Evolutionary conservation across 2,888 invertebrate genomes (phyloP), one percentile per base, ranked within the genome.

Genomic region (Polymixis lichenea): DNA sequence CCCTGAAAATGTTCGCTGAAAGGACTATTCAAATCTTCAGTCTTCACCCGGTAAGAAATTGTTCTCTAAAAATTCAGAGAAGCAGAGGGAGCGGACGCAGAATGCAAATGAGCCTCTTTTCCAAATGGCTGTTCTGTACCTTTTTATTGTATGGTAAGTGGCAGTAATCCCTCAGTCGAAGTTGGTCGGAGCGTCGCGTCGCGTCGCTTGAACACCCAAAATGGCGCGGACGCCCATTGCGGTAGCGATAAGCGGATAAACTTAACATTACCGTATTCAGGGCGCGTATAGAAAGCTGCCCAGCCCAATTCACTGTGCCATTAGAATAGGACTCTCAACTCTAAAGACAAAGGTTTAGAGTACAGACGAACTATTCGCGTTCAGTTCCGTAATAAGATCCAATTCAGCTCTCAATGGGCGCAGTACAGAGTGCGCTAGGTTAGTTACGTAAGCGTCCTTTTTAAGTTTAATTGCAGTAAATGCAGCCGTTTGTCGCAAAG

Each of bases 211-310:
- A 64, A 38, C 68, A 43, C 90, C 89, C 84, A 86, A 90, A 89
- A 89, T 85, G 91, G 89, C 60, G 60, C 70, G 67, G 71, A 71
- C 78, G 74, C 66, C 88, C 83, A 86, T 83, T 88, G 83, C 72
- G 74, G 83, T 73, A 71, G 80, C 87, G 88, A 87, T 91, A 86
- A 90, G 87, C 90, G 83, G 89, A 88, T 89, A 87, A 87, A 83
- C 84, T 90, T 65, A 65, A 56, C 84, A 76, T 84, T 82, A 76
- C 74, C 77, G 77, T 87, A 93, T 93, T 93, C 93, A 91, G 91
- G 89, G 84, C 92, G 90, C 92, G 92, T 86, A 84, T 91, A 92
- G 92, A 92, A 90, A 92, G 91, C 89, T 74, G 75, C 75, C 78
- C 77, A 84, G 75, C 75, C 78, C 77, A 84, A 77, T 84, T 75